Evolutionary conservation across 2,797 vertebrate species (phyloP).

Genomic region (Podarcis lilfordi): DNA sequence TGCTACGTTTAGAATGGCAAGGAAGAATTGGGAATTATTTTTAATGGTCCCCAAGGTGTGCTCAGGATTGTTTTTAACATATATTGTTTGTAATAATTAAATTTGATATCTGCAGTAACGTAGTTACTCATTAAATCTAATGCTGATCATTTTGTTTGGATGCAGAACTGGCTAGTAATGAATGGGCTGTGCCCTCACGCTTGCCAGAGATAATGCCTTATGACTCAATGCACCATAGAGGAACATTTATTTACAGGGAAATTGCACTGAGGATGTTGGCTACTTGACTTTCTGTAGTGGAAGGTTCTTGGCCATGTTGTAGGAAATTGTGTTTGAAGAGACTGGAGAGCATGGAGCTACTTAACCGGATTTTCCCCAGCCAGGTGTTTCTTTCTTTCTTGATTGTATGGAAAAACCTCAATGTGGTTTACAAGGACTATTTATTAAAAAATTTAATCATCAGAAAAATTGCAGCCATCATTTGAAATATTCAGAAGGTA

Average conservation of each 20-base stretch:
- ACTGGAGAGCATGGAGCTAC: not conserved
- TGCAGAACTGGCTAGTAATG: not conserved
- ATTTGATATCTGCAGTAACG: not conserved
- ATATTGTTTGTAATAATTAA: slow-evolving; percentile 6
- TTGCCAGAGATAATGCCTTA: rapidly evolving
- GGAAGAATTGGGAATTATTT: not conserved
- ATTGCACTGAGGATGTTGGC: not conserved
- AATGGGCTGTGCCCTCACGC: not conserved
- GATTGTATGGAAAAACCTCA: too few species aligned
- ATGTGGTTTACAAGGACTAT: too few species aligned
- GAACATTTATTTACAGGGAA: not conserved
- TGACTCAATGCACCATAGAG: rapidly evolving
- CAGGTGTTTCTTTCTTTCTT: too few species aligned
- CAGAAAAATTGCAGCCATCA: too few species aligned
- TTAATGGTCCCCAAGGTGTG: slow-evolving; percentile 5
- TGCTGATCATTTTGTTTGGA: not conserved
- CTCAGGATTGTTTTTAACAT: not conserved
- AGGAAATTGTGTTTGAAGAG: not conserved
- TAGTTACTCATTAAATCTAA: slow-evolving; percentile 14
- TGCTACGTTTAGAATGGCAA: not conserved
- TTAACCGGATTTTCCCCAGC: not conserved
- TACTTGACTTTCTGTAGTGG: not conserved
- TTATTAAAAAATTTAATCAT: too few species aligned
- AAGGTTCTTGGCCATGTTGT: not conserved
- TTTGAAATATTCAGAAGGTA: too few species aligned